Evolutionary conservation across 2,797 vertebrate genomes (phyloP), one percentile per base, ranked within the genome.

Genomic region (Leontopithecus rosalia): DNA sequence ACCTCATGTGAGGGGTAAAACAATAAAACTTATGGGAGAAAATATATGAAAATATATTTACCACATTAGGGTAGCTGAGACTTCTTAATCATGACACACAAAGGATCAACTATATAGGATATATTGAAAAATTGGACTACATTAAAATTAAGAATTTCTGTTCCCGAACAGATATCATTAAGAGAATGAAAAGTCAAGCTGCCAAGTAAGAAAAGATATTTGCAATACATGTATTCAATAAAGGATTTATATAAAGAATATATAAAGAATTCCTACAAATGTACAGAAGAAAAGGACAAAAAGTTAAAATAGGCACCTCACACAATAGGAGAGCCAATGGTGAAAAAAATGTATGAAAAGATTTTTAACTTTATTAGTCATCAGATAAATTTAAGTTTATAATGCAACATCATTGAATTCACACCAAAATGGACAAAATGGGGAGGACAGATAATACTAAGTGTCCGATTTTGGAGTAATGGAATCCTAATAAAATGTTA

Each of bases 81-180:
- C 30, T 89, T 75, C 73, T 96, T 75, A 89, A 92, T n/a, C 9
- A 46, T 46, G 20, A 90, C n/a, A 70, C 64, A 90, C 64, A 70
- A 79, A 75, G 46, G 12, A 50, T 50, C 17, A 50, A 76, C 57
- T 91, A 48, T 64, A 84, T 72, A 88, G 13, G 26, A 24, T 88
- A 48, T 28, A 55, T 9, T 83, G 70, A 87, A 61, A 88, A 64
- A 50, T 9, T 50, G 1, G 22, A 33, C 24, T 33, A 50, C 19
- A 70, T 95, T 48, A 82, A 52, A 76, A 46, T 46, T 30, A 46
- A 76, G 26, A 43, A 43, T 76, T 76, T 76, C 73, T 76, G 26
- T 76, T 28, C 14, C 41, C 28, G 7, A 46, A 10, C 8, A 43
- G 7, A 30, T 30, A 46, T 5, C n/a, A 70, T 58, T 52, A 76